These are phyloP conservation scores for Colostygia pectinataria DNA, from an alignment of 2,888 invertebrate genomes.

Conservation along the genomic window DNA sequence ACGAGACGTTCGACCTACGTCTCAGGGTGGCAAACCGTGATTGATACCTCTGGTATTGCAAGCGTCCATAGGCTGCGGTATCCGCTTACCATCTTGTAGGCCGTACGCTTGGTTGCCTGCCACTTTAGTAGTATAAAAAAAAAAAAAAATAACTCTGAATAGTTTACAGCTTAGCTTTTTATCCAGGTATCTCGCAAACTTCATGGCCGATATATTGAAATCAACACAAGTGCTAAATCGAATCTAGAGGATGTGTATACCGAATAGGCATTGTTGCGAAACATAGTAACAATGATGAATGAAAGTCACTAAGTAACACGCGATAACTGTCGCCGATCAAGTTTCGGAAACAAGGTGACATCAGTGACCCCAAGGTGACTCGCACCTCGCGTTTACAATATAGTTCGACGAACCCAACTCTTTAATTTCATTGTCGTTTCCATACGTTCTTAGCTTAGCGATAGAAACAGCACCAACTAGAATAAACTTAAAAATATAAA, in stretches of 20 bases:
- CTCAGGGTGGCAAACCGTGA: too few species aligned
- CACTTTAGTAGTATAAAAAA: too few species aligned
- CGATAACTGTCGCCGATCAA: constrained; percentile 71
- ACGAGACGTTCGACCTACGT: too few species aligned
- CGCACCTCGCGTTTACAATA: constrained; percentile 51
- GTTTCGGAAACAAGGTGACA: constrained; percentile 79
- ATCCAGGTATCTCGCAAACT: too few species aligned
- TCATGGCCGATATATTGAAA: too few species aligned
- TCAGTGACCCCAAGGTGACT: constrained; percentile 75
- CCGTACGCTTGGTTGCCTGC: too few species aligned
- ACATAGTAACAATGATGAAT: constrained; percentile 56
- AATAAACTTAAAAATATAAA: constrained; percentile 6
- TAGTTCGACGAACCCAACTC: constrained; percentile 65
- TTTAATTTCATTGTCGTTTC: constrained; percentile 46
- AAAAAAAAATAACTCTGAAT: too few species aligned
- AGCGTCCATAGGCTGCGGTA: too few species aligned
- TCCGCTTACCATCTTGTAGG: too few species aligned
- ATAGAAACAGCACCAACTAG: constrained; percentile 19
- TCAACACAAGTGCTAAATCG: not conserved
- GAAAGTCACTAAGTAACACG: constrained; percentile 57
- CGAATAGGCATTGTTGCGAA: constrained; percentile 30
- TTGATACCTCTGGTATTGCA: too few species aligned
- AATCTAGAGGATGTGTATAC: constrained; percentile 29
- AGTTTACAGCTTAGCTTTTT: not conserved
- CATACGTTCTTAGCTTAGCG: constrained; percentile 37